Conservation (phyloP, 1,140 invertebrate species). For the Idris sp. region DNA sequence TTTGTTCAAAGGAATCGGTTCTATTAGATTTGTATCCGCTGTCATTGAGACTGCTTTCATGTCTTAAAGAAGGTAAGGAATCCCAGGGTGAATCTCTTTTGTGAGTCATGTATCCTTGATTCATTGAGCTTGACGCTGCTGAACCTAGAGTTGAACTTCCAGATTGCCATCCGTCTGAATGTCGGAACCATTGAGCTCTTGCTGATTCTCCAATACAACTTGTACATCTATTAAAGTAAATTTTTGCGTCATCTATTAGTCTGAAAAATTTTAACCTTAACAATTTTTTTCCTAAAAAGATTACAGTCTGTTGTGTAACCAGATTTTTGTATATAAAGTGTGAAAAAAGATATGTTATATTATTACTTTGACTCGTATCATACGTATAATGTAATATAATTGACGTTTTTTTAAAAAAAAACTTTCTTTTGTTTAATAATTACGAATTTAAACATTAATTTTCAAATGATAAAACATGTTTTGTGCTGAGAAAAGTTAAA, state of each 20-base stretch:
- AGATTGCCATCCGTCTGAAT: constrained; percentile 91
- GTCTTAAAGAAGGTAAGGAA: constrained; percentile 87
- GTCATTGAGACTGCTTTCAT: constrained; percentile 89
- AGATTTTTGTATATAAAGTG: constrained; percentile 25
- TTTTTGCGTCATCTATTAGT: constrained; percentile 19
- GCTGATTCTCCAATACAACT: constrained; percentile 91
- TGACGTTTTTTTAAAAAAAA: too few relatives aligned
- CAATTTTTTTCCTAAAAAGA: neutral
- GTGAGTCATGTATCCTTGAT: constrained; percentile 75
- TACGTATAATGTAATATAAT: too few relatives aligned
- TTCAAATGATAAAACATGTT: too few relatives aligned
- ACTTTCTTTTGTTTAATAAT: too few relatives aligned
- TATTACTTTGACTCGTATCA: neutral
- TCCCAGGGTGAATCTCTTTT: constrained; percentile 89
- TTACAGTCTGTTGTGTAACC: neutral
- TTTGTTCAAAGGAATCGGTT: constrained; percentile 90
- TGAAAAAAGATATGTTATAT: constrained; percentile 43
- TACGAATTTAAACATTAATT: too few relatives aligned
- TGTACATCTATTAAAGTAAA: constrained; percentile 83
- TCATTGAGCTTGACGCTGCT: constrained; percentile 75
- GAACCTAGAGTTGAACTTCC: constrained; percentile 85
- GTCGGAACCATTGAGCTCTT: constrained; percentile 90
- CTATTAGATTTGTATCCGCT: constrained; percentile 91
- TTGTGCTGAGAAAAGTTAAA: too few relatives aligned
- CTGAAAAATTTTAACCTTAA: neutral